Evolutionary conservation across 1,140 invertebrate species (phyloP), one percentile per base, ranked within the genome.

Genomic region (Neotoxoptera formosana): DNA sequence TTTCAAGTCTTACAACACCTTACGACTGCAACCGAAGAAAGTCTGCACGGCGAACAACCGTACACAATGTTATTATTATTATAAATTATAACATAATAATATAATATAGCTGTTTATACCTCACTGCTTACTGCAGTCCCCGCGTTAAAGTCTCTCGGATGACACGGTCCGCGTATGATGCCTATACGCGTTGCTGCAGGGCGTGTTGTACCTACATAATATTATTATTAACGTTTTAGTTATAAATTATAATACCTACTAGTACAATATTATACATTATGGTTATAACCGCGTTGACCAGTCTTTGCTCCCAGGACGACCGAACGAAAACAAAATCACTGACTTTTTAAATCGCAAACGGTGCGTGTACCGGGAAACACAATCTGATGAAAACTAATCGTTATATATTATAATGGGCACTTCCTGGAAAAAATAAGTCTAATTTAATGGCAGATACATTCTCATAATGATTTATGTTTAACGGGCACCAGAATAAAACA

Each of bases 351-450:
- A 76, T n/a, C 30, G n/a, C 60, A 34, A 34, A 76, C 60, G 14
- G 30, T 34, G 60, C 60, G 60, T 76, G 60, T n/a, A 76, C 60
- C 6, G 60, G 30, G 30, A n/a, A 76, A 6, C 30, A n/a, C 17
- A 76, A 76, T 76, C 60, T 14, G 30, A 76, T 76, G n/a, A n/a
- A 67, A 67, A 67, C 30, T 67, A 67, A n/a, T 67, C 60, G n/a
- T 76, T 76, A n/a, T n/a, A n/a, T n/a, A 17, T 41, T 41, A 41
- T 41, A 41, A 41, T 41, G 4, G 60, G 30, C 60, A 34, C 60
- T 76, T 76, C 60, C 60, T 76, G 60, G 30, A n/a, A 76, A 67
- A 76, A 76, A 76, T 67, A 76, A 76, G 60, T 76, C 60, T 76
- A 76, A 76, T 34, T 76, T 76, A 76, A 76, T 76, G 60, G 17